These are phyloP conservation scores for Aphis craccivora DNA, from an alignment of 1,140 invertebrate genomes.

Conservation along the genomic window DNA sequence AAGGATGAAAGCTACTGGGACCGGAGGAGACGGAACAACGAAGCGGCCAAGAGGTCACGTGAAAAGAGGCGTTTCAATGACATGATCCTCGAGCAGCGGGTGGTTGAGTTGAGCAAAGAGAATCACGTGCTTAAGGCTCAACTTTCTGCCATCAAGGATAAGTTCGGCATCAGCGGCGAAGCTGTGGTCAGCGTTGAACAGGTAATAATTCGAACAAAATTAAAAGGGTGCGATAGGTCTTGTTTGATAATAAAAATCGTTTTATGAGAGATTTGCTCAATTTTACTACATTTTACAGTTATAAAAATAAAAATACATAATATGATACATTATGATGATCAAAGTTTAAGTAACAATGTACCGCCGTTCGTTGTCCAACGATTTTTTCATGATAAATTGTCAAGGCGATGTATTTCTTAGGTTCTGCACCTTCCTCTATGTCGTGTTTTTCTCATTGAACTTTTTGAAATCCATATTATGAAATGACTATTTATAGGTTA, in stretches of 20 bases:
- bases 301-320: not conserved
- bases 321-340: not conserved
- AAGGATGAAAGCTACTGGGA: slow-evolving; percentile 99
- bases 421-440: not conserved
- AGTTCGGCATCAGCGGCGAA: slow-evolving; percentile 89
- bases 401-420: not conserved
- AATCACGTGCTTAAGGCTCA: slow-evolving; percentile 93
- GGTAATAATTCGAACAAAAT: slow-evolving; percentile 47
- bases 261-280: not conserved
- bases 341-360: not conserved
- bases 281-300: not conserved
- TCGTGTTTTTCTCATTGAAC: not conserved
- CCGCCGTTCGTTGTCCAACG: not conserved
- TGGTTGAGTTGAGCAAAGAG: slow-evolving; percentile 92
- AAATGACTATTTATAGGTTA: not conserved
- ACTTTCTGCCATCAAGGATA: slow-evolving; percentile 89
- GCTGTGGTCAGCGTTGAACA: slow-evolving; percentile 85
- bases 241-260: not conserved
- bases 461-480: not conserved
- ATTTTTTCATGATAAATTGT: too few relatives aligned
- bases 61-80: slow-evolving; percentile 96
- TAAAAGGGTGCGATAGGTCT: not conserved
- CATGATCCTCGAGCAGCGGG: slow-evolving; percentile 93
- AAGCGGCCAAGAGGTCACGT: slow-evolving; percentile 91
- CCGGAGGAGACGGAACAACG: slow-evolving; percentile 91